Conservation (phyloP, 2,113 vertebrate genomes). For the Edolisoma coerulescens region DNA sequence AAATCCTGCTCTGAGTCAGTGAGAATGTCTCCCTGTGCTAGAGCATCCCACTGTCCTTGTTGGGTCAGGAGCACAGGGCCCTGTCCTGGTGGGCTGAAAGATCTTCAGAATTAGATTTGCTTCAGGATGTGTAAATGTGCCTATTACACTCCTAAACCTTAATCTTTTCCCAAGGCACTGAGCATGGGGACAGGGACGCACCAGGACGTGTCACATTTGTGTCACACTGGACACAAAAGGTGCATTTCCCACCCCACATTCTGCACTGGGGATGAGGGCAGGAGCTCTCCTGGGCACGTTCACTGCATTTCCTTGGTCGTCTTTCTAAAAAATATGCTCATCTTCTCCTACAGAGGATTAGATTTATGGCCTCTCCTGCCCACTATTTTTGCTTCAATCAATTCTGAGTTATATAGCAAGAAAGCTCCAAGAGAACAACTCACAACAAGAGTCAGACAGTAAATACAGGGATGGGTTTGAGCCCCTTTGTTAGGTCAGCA, state of each 20-base stretch:
- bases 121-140: not conserved
- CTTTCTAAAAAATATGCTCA: not conserved
- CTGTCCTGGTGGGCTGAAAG: not conserved
- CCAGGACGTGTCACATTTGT: accelerated
- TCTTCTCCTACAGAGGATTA: not conserved
- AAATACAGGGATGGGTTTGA: not conserved
- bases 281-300: not conserved
- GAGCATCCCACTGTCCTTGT: not conserved
- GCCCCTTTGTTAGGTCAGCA: not conserved
- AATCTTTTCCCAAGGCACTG: not conserved
- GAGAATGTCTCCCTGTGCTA: too few species aligned
- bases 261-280: accelerated
- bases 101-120: not conserved
- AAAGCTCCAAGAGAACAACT: not conserved
- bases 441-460: not conserved
- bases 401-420: not conserved
- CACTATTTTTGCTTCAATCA: not conserved
- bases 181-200: not conserved
- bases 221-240: accelerated
- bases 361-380: constrained; percentile 3
- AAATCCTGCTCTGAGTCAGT: not conserved
- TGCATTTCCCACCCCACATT: accelerated
- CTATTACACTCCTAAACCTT: not conserved
- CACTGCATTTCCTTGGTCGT: not conserved
- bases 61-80: not conserved